Evolutionary conservation across 2,113 vertebrate species (phyloP).

Genomic region (Erpornis zantholeuca): DNA sequence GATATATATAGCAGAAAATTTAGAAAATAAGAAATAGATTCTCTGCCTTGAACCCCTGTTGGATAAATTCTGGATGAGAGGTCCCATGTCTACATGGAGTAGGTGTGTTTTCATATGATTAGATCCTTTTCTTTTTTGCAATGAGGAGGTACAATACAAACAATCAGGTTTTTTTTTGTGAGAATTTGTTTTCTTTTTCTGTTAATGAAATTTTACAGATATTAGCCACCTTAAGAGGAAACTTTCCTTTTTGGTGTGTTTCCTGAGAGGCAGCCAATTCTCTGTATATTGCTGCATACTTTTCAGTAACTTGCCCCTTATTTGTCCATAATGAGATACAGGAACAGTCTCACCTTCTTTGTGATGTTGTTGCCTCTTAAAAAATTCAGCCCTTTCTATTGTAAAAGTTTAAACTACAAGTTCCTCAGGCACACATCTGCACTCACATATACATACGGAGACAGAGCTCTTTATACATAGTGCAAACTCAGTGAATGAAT

Average conservation of each 20-base stretch:
- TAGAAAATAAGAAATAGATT: not conserved
- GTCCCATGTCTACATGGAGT: not conserved
- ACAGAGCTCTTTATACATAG: not conserved
- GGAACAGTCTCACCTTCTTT: not conserved
- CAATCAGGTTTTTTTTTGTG: not conserved
- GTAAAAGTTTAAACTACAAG: not conserved
- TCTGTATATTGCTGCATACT: not conserved
- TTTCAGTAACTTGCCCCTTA: not conserved
- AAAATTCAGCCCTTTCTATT: not conserved
- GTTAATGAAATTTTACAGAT: not conserved
- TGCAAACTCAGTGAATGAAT: not conserved
- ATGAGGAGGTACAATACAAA: not conserved
- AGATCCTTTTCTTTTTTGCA: not conserved
- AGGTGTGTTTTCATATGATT: not conserved
- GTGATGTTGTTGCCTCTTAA: not conserved
- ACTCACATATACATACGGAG: accelerated
- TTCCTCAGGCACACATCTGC: accelerated
- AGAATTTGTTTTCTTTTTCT: not conserved
- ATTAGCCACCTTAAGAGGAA: not conserved
- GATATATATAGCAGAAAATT: not conserved
- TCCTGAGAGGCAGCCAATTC: not conserved
- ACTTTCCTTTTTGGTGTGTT: not conserved
- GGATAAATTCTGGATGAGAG: not conserved
- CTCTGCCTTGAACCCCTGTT: not conserved
- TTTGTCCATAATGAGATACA: not conserved